Evolutionary conservation across 2,888 invertebrate species (phyloP), one percentile per base, ranked within the genome.

Genomic region (Ornithoptera priamus): DNA sequence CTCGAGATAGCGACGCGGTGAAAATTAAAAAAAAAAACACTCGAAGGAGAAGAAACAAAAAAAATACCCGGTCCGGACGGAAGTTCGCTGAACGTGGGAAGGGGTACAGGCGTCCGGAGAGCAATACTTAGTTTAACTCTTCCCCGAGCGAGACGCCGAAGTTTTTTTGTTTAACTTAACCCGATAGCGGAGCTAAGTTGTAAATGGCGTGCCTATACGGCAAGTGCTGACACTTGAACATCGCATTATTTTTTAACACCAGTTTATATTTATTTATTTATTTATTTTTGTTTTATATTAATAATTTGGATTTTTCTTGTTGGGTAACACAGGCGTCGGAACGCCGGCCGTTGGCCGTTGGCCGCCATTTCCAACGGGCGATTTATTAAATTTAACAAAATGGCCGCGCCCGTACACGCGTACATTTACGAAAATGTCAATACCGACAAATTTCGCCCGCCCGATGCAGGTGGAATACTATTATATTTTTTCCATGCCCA

Each of bases 1-100:
- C 89, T 86, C 86, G 80, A 92, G 92, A 92, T 92, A 92, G 89
- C 92, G 87, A 83, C 84, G 89, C 85, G 89, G 86, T 86, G 90
- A 87, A 92, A 92, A 90, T 92, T 90, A 88, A 91, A 91, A 88
- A 70, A 30, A 87, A 70, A 87, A 87, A 81, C 81, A 72, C 75
- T 78, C 79, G 76, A 76, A 39, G 39, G 39, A 39, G 60, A 73
- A 82, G 86, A 86, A 85, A 79, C 74, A 76, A 76, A 80, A 76
- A 84, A 81, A 83, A 39, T 39, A 73, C 79, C 73, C 30, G 30
- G 71, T 69, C 71, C 71, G 66, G 77, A 77, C 75, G 75, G 81
- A 85, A 81, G 77, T 85, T 68, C 72, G 70, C 69, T 60, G 7
- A 69, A 72, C 70, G 74, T 74, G 75, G 75, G 74, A 73, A 72